Evolutionary conservation across 2,888 invertebrate species (phyloP).

Genomic region (Drosophila melanosoma): DNA sequence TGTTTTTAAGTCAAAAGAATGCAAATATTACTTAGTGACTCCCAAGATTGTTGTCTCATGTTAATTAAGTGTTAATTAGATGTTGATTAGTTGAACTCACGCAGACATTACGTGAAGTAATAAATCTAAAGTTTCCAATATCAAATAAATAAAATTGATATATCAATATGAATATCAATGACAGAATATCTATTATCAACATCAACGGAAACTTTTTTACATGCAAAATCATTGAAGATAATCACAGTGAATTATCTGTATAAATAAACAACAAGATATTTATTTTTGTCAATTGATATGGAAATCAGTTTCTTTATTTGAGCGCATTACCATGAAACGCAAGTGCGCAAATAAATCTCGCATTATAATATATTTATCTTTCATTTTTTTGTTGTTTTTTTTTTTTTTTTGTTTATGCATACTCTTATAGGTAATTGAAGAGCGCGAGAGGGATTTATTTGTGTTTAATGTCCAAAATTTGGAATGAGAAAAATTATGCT

Average conservation of each 20-base stretch:
- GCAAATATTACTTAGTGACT: conserved; percentile 2
- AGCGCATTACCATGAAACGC: conserved; percentile 49
- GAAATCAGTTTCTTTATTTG: conserved; percentile 36
- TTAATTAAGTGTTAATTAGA: conserved; percentile 68
- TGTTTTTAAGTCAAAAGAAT: conserved; percentile 3
- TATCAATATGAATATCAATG: conserved; percentile 30
- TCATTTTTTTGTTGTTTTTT: conserved; percentile 8
- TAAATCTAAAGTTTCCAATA: conserved; percentile 20
- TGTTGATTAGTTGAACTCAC: conserved; percentile 56
- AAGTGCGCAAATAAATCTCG: conserved; percentile 47
- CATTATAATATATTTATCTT: conserved; percentile 32
- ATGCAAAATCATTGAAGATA: conserved; percentile 58
- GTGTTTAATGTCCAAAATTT: conserved; percentile 35
- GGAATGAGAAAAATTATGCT: conserved; percentile 61
- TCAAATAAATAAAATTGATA: conserved; percentile 24
- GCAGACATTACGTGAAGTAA: conserved; percentile 19
- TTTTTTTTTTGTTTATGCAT: conserved; percentile 41
- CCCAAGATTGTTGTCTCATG: conserved; percentile 31
- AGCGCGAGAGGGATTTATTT: neutral
- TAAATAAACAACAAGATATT: conserved; percentile 60
- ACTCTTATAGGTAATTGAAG: conserved; percentile 24
- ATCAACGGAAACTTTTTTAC: conserved; percentile 66
- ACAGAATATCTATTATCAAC: conserved; percentile 11
- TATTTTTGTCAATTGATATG: conserved; percentile 12
- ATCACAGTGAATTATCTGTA: conserved; percentile 60